A percentile compares a stretch with the other conserved stretches of the same genome.
phyloP scores from a whole-genome alignment of 2,113 vertebrate species.

The Pedionomus torquatus region DNA sequence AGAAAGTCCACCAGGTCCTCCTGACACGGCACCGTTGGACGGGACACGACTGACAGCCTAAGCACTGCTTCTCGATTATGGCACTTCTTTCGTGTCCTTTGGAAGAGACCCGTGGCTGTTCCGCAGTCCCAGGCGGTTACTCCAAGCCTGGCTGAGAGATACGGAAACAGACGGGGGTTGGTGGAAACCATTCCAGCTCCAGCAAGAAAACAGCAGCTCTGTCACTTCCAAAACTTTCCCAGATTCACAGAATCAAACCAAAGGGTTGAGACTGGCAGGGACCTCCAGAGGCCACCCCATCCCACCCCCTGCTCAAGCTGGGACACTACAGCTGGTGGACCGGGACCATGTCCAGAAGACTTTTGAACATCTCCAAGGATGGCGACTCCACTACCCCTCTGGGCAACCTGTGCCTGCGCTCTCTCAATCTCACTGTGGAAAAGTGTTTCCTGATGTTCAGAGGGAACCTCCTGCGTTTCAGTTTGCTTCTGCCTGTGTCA shows the following conservation, averaged over 20 bases:
- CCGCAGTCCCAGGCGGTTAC: neutral
- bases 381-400: neutral
- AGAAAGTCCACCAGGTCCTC: neutral
- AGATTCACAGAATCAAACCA: neutral
- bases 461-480: neutral
- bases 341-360: neutral
- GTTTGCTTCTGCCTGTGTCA: neutral
- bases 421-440: neutral
- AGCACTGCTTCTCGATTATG: neutral
- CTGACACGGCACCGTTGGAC: too few species aligned
- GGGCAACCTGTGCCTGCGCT: neutral
- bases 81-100: neutral
- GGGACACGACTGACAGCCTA: neutral
- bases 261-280: neutral
- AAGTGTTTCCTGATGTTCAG: neutral
- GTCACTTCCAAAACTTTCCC: neutral
- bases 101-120: neutral
- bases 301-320: neutral
- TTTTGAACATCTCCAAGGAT: neutral
- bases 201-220: neutral
- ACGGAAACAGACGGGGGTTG: neutral
- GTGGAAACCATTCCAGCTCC: neutral
- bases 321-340: neutral
- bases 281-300: rapidly evolving
- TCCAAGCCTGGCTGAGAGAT: neutral